These are phyloP conservation scores for Megalops atlanticus DNA, from an alignment of 2,113 vertebrate species.

Conservation along the genomic window DNA sequence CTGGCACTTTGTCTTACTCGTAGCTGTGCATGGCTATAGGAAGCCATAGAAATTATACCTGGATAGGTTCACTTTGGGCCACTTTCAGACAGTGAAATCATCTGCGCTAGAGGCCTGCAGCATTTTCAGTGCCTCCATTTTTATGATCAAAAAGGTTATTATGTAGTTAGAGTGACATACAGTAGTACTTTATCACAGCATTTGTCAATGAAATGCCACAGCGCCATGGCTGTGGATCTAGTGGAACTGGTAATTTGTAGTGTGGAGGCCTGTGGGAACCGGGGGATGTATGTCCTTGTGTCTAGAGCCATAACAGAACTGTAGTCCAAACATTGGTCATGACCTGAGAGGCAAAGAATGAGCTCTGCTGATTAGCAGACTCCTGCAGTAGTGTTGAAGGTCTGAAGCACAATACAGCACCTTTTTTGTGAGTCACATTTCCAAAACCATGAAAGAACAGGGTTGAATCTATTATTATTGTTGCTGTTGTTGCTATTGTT, in stretches of 20 bases:
- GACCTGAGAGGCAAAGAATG: background rate
- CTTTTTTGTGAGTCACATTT: too few relatives aligned
- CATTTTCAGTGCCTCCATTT: background rate
- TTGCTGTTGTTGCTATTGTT: too few relatives aligned
- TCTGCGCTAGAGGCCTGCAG: background rate
- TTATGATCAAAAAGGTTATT: background rate
- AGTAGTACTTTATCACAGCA: background rate
- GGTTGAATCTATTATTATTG: too few relatives aligned
- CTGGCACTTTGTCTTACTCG: too few relatives aligned
- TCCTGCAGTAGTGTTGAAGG: background rate
- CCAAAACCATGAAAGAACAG: too few relatives aligned
- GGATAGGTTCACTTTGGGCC: background rate
- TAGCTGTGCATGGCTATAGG: too few relatives aligned
- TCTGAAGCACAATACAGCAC: too few relatives aligned
- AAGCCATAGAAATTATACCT: too few relatives aligned
- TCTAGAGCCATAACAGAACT: background rate
- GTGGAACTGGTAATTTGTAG: background rate
- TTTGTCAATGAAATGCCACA: background rate
- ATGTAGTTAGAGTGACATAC: background rate
- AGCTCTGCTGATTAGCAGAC: background rate
- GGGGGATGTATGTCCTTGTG: background rate
- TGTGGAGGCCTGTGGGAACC: background rate
- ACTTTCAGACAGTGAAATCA: background rate
- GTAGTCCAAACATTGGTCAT: background rate
- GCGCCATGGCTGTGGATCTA: background rate